Evolutionary conservation across 1,140 invertebrate genomes (phyloP).

Genomic region (Drosophila littoralis): DNA sequence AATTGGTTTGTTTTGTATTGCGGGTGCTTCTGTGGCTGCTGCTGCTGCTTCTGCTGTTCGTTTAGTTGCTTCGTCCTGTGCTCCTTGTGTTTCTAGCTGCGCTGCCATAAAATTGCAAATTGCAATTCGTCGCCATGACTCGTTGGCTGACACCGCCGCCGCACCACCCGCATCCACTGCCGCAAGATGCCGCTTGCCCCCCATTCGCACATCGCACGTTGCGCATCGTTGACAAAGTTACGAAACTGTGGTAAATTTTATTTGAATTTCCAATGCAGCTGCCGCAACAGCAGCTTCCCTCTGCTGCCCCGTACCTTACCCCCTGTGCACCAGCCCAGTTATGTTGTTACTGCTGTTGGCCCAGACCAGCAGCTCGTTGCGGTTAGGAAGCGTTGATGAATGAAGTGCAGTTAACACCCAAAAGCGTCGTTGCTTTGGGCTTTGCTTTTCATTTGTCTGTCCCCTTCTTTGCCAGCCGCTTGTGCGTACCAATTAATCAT

Average conservation of each 20-base stretch:
- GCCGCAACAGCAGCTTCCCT: conserved; percentile 26
- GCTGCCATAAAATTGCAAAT: conserved; percentile 82
- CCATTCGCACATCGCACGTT: conserved; percentile 45
- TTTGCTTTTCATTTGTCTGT: conserved; percentile 62
- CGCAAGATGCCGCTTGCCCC: conserved; percentile 28
- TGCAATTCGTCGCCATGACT: conserved; percentile 76
- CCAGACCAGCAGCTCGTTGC: conserved; percentile 50
- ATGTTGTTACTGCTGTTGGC: conserved; percentile 36
- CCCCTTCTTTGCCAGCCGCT: conserved; percentile 12
- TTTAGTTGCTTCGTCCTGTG: conserved; percentile 22
- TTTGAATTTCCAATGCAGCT: conserved; percentile 79
- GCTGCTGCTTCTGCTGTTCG: conserved; percentile 12
- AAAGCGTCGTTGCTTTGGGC: conserved; percentile 45
- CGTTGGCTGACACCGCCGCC: conserved; percentile 51
- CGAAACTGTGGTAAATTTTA: conserved; percentile 82
- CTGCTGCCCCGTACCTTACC: conserved; percentile 9
- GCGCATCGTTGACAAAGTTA: conserved; percentile 82
- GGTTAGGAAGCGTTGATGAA: conserved; percentile 79
- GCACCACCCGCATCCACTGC: not conserved
- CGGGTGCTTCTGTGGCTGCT: conserved; percentile 54
- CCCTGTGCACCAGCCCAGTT: conserved; percentile 24
- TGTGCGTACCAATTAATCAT: conserved; percentile 73
- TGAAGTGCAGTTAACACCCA: conserved; percentile 80
- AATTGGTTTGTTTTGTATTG: conserved; percentile 82
- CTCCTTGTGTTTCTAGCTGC: conserved; percentile 55